These are phyloP conservation scores for Cairina moschata DNA, from an alignment of 2,113 vertebrate genomes.

Conservation along the genomic window DNA sequence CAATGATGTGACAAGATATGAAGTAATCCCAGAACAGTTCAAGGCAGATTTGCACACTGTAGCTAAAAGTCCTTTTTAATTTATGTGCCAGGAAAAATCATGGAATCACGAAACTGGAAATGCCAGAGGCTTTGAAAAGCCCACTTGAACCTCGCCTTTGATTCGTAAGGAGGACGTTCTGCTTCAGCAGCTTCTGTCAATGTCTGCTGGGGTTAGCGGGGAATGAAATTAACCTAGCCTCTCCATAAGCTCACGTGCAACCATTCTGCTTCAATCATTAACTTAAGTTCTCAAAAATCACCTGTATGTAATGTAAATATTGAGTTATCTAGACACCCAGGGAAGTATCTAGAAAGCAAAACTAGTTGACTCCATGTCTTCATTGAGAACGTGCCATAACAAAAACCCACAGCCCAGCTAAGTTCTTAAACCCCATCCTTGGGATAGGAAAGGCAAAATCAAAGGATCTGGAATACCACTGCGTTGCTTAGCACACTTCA, in stretches of 20 bases:
- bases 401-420: neutral
- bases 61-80: conserved; percentile 7
- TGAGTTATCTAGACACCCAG: neutral
- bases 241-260: neutral
- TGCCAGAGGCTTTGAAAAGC: neutral
- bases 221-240: neutral
- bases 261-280: neutral
- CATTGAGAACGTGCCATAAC: neutral
- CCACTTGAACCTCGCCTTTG: neutral
- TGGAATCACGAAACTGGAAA: neutral
- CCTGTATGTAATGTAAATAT: neutral
- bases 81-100: neutral
- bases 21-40: neutral
- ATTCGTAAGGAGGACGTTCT: neutral
- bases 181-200: neutral
- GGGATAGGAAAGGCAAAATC: neutral
- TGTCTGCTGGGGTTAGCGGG: neutral
- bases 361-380: neutral
- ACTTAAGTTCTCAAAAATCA: neutral
- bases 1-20: neutral
- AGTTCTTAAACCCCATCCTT: neutral
- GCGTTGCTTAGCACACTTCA: neutral
- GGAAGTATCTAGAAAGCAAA: neutral
- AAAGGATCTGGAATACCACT: neutral
- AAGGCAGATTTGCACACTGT: neutral